Evolutionary conservation across 2,888 invertebrate genomes (phyloP), one percentile per base, ranked within the genome.

Genomic region (Venustoraphidia nigricollis): DNA sequence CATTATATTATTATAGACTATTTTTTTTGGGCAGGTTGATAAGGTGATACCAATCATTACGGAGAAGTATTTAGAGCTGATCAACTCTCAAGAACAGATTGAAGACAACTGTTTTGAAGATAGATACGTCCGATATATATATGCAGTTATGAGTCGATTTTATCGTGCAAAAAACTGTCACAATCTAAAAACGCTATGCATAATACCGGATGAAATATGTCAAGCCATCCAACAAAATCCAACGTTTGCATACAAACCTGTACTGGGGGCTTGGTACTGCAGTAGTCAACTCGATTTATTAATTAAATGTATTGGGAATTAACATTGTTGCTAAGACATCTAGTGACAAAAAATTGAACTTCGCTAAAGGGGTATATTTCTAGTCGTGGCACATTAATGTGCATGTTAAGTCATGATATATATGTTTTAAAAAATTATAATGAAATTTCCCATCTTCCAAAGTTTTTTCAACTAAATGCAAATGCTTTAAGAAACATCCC

Each of bases 31-130:
- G 11, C 47, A 49, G 42, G 49, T 50, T 3, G 47, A 54, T 43
- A 53, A 52, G 40, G 46, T 54, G 34, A 44, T 53, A 42, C 52
- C 53, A 11, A 51, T 54, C 37, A 38, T 54, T 38, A 52, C 54
- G 8, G 6, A 9, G 8, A 41, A 52, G 17, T 54, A 54, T 48
- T 43, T 54, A 40, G 38, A 47, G 40, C 11, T 14, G 11, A 39
- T 36, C 35, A 36, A 49, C 53, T 38, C 43, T 49, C 11, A 14
- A 42, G 10, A 41, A 39, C 34, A 36, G 43, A 45, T 41, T 10
- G 13, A 45, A 14, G 44, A 44, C 5, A 47, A 45, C 46, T 52
- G 52, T 48, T 10, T 47, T 13, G 54, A 54, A 42, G 40, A 50
- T n/a, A 48, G 42, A 34, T 53, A 51, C 45, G 47, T 49, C 9